phyloP scores from a whole-genome alignment of 2,797 vertebrate species.

The Erethizon dorsatum region DNA sequence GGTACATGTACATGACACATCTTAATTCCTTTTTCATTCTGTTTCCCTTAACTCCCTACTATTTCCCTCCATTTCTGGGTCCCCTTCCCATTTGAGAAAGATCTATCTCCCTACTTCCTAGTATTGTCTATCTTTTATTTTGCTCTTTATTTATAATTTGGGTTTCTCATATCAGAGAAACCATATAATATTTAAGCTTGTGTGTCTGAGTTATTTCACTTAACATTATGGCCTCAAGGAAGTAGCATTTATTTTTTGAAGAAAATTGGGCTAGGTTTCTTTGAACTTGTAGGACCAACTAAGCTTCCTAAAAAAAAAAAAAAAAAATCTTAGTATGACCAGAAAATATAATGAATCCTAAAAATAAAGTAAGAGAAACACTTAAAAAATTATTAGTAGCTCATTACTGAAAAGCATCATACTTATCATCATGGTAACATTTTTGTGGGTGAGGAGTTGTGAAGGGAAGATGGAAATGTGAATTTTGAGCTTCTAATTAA shows the following conservation, averaged over 20 bases:
- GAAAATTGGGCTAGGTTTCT: conserved; percentile 46
- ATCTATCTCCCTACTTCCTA: neutral
- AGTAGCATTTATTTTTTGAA: conserved; percentile 31
- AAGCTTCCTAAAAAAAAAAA: conserved; percentile 61
- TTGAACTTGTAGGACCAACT: conserved; percentile 46
- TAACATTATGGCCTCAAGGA: neutral
- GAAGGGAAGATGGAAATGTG: neutral
- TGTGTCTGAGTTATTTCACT: neutral
- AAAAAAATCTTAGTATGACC: conserved; percentile 62
- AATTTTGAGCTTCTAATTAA: conserved; percentile 41
- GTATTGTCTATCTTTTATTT: neutral
- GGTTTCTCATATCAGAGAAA: neutral
- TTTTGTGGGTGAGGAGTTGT: neutral
- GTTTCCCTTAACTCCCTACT: neutral
- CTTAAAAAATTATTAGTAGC: conserved; percentile 63
- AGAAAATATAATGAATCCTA: neutral
- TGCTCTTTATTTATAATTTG: neutral
- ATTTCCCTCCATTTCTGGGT: neutral
- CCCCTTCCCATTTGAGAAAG: neutral
- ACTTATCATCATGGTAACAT: neutral
- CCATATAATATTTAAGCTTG: neutral
- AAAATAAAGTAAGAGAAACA: neutral
- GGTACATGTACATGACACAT: neutral
- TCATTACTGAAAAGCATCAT: conserved; percentile 20
- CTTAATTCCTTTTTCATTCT: neutral